Conservation (phyloP, 2,113 vertebrate species). For the Psophia crepitans region DNA sequence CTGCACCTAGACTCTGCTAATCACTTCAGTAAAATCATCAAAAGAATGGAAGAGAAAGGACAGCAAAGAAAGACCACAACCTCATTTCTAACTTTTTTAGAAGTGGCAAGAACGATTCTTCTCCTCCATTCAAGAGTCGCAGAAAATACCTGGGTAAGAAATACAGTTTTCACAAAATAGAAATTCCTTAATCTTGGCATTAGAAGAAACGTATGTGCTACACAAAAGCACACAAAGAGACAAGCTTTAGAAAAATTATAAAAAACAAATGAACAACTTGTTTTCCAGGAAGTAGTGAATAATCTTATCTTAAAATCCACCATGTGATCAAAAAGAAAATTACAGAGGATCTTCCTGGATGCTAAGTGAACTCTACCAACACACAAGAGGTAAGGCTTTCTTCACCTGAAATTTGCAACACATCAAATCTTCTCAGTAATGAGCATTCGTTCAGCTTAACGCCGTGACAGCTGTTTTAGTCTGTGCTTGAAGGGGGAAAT, state of each 20-base stretch:
- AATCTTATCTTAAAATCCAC: not conserved
- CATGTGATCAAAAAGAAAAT: not conserved
- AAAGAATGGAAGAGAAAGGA: not conserved
- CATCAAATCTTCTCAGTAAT: not conserved
- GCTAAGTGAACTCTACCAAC: not conserved
- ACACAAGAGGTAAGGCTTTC: constrained; percentile 49
- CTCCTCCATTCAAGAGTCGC: not conserved
- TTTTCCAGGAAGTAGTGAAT: not conserved
- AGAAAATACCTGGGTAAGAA: not conserved
- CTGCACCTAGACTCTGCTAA: not conserved
- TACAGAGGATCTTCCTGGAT: not conserved
- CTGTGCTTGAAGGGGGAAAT: not conserved
- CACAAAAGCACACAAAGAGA: not conserved
- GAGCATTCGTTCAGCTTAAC: not conserved
- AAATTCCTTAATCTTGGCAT: not conserved
- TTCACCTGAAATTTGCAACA: not conserved
- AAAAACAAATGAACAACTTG: not conserved
- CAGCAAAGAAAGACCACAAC: not conserved
- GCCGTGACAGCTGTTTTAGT: not conserved
- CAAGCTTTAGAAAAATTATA: not conserved
- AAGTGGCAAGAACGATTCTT: not conserved
- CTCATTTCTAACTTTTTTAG: not conserved
- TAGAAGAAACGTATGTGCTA: not conserved
- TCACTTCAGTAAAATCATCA: not conserved
- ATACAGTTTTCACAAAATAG: not conserved